Evolutionary conservation across 2,113 vertebrate genomes (phyloP), one percentile per base, ranked within the genome.

Genomic region (Gila orcuttii): DNA sequence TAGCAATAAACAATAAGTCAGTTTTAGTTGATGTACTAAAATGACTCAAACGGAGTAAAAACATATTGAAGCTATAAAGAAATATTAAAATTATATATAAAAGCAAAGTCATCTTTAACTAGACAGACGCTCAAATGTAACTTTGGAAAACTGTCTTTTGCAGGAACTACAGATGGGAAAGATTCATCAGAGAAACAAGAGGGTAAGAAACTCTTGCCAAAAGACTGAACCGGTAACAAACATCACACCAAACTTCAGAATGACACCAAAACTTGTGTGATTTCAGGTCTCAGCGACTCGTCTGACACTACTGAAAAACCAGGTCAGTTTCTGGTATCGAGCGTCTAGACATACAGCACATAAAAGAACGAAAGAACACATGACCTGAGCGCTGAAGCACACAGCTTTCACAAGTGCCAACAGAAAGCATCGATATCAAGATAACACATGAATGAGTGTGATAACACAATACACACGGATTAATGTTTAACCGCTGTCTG

Each of bases 181-280:
- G 88, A 90, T 23, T 88, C 89, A 36, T 21, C 71, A 62, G 87
- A 89, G 79, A 85, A 86, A n/a, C 11, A 39, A 15, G 74, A 28
- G 82, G 90, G 85, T 89, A 82, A 36, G 23, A 3, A 28, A 17
- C 1, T 6, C 8, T 59, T 33, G 11, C 28, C 6, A 47, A 8
- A 28, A 66, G 1, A 36, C 7, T 19, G 31, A 36, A 42, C 2
- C 23, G 36, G 23, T 1, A 12, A 42, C 9, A 71, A 42, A 64
- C 23, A 60, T 42, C 8, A 42, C 42, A 42, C 8, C 42, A 2
- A 2, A 42, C 42, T 42, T 42, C 10, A 12, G 4, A 60, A 9
- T n/a, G 11, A 23, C 4, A 39, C 19, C 21, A 39, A 21, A 9
- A 69, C 6, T 4, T 2, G 1, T 50, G 31, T 82, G 17, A 23